Conservation (phyloP, 2,797 vertebrate genomes). For the Sibirionetta formosa region DNA sequence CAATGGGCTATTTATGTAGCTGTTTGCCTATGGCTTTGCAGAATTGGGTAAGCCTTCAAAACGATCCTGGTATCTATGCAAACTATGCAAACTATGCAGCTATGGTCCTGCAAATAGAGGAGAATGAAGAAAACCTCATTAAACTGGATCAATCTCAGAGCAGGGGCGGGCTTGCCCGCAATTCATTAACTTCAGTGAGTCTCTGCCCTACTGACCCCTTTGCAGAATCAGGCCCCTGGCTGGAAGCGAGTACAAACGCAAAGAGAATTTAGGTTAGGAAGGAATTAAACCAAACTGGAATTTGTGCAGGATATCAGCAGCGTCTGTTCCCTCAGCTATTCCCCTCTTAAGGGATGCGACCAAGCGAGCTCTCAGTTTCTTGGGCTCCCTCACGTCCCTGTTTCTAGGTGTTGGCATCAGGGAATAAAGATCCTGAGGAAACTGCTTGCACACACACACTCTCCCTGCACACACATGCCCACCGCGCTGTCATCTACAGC, state of each 20-base stretch:
- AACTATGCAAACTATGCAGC: background rate
- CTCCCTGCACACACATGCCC: background rate
- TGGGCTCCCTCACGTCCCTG: rapidly evolving
- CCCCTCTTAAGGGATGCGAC: rapidly evolving
- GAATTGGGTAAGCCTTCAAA: background rate
- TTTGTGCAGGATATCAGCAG: background rate
- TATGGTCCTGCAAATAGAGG: background rate
- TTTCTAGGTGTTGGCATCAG: background rate
- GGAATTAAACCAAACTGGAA: background rate
- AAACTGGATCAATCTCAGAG: rapidly evolving
- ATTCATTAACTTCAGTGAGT: background rate
- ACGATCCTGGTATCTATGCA: background rate
- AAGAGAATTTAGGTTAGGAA: background rate
- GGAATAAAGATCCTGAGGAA: background rate
- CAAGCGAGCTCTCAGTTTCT: background rate
- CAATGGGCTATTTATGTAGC: background rate
- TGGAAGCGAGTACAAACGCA: rapidly evolving
- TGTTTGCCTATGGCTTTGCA: background rate
- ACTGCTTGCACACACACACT: rapidly evolving
- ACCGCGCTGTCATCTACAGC: rapidly evolving
- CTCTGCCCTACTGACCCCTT: background rate
- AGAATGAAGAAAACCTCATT: background rate
- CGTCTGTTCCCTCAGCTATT: rapidly evolving
- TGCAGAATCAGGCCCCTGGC: background rate
- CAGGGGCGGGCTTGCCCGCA: background rate